phyloP scores from a whole-genome alignment of 2,888 invertebrate genomes.

The Molanna angustata region DNA sequence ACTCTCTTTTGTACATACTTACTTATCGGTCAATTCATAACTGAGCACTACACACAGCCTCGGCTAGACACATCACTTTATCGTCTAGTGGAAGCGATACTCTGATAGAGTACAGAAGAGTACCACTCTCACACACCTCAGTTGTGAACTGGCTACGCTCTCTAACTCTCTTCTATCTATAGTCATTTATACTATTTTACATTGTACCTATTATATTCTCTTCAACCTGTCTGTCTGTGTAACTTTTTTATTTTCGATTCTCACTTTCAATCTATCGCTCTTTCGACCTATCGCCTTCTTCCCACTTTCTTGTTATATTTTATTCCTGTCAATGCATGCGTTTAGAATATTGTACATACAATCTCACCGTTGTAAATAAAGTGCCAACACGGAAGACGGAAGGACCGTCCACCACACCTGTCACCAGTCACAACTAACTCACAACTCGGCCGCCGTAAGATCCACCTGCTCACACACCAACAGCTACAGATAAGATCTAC shows the following conservation, averaged over 20 bases:
- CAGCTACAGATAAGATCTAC: constrained; percentile 12
- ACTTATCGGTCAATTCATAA: constrained; percentile 29
- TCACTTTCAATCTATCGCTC: constrained; percentile 28
- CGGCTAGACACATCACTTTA: constrained; percentile 17
- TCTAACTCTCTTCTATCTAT: constrained; percentile 27
- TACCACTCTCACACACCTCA: constrained; percentile 33
- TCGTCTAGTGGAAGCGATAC: constrained; percentile 14
- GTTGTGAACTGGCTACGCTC: constrained; percentile 32
- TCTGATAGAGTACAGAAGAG: constrained; percentile 25
- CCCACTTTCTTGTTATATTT: constrained; percentile 28
- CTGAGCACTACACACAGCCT: constrained; percentile 29
- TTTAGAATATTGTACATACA: constrained; percentile 25
- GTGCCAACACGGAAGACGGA: constrained; percentile 20
- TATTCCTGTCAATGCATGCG: constrained; percentile 30
- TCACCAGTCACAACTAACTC: constrained; percentile 35
- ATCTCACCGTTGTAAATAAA: constrained; percentile 21
- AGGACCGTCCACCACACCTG: constrained; percentile 42
- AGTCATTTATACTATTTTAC: constrained; percentile 27
- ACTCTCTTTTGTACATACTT: constrained; percentile 29
- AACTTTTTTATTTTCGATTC: constrained; percentile 40
- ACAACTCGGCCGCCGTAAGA: constrained; percentile 31
- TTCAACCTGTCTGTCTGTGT: constrained; percentile 42
- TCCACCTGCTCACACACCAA: constrained; percentile 24
- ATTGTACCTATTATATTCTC: constrained; percentile 27
- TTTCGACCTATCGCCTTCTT: constrained; percentile 34